phyloP scores from a whole-genome alignment of 2,888 invertebrate genomes.

The Coenonympha glycerion region DNA sequence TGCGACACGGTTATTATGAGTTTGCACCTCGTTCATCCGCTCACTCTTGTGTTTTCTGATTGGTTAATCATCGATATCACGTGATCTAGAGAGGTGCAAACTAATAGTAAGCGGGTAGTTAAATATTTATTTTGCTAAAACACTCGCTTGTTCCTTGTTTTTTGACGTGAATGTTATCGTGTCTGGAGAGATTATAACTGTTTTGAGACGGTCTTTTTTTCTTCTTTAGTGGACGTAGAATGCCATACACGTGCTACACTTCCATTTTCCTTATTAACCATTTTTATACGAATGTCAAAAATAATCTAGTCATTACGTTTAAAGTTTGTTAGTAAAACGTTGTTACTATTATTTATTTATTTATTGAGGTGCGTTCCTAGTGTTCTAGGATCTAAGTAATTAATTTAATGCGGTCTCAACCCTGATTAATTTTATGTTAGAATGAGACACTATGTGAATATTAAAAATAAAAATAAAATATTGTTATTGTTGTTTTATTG shows the following conservation, averaged over 20 bases:
- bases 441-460: conserved; percentile 44
- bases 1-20: too few species aligned
- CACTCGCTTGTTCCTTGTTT: conserved; percentile 61
- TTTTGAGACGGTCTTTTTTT: conserved; percentile 53
- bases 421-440: conserved; percentile 53
- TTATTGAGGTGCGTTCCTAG: conserved; percentile 61
- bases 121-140: conserved; percentile 58
- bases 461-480: conserved; percentile 26
- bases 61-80: too few species aligned
- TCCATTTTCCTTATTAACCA: conserved; percentile 64
- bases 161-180: conserved; percentile 55
- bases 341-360: conserved; percentile 48
- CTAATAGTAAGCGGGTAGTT: too few species aligned
- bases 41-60: too few species aligned
- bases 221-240: conserved; percentile 56
- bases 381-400: conserved; percentile 53
- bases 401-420: conserved; percentile 51
- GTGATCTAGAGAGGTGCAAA: too few species aligned
- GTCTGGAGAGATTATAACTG: conserved; percentile 43
- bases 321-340: conserved; percentile 64
- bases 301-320: conserved; percentile 68
- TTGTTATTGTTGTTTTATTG: conserved; percentile 24
- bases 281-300: conserved; percentile 55
- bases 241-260: conserved; percentile 60
- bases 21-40: too few species aligned